A percentile compares a stretch with the other conserved stretches of the same genome.
These are phyloP conservation scores for Chironomus tentans DNA, from an alignment of 2,888 invertebrate species.

Conservation along the genomic window DNA sequence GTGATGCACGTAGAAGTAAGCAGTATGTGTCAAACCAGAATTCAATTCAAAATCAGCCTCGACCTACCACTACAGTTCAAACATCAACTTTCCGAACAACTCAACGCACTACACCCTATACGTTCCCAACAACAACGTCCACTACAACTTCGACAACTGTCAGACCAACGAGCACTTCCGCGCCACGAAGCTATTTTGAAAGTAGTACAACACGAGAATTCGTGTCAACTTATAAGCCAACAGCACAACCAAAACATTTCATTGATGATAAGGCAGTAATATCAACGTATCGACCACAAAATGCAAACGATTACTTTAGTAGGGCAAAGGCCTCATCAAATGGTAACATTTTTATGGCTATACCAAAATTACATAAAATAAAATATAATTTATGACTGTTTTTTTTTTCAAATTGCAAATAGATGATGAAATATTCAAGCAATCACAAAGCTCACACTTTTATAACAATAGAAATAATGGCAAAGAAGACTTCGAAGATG, in stretches of 20 bases:
- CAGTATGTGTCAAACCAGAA: conserved; percentile 39
- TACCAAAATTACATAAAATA: not conserved
- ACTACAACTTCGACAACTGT: conserved; percentile 21
- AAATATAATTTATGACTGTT: conserved; percentile 33
- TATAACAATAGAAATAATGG: conserved; percentile 56
- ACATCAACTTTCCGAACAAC: conserved; percentile 24
- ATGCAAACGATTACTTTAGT: not conserved
- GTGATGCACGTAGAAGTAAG: conserved; percentile 38
- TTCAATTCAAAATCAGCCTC: conserved; percentile 21
- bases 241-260: not conserved
- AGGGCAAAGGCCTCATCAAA: not conserved
- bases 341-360: not conserved
- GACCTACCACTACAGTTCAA: conserved; percentile 27
- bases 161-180: not conserved
- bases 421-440: conserved; percentile 55
- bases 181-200: not conserved
- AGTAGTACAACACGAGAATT: not conserved
- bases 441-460: conserved; percentile 67
- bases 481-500: conserved; percentile 49
- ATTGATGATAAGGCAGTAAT: conserved; percentile 5
- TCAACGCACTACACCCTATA: conserved; percentile 32
- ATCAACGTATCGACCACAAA: conserved; percentile 14
- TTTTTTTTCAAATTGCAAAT: conserved; percentile 33
- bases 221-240: conserved; percentile 18
- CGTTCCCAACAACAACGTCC: conserved; percentile 4